Percentiles rank a stretch among this genome's conserved stretches.
These are phyloP conservation scores for Notoglanidium macrostoma DNA, from an alignment of 2,797 vertebrate species.

Conservation along the genomic window DNA sequence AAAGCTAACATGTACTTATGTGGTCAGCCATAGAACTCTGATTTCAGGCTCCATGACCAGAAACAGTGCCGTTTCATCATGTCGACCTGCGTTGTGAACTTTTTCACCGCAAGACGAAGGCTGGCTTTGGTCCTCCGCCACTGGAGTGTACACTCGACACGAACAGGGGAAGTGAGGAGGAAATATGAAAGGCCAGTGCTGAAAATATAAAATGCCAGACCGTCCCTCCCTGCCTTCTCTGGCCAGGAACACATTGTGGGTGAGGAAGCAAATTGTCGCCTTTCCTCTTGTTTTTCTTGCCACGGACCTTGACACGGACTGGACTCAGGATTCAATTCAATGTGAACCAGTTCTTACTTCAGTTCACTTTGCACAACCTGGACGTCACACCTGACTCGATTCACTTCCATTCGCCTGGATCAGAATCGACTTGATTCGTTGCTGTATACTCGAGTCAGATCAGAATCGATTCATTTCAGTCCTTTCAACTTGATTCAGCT, in stretches of 20 bases:
- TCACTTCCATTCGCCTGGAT: neutral
- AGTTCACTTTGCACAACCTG: neutral
- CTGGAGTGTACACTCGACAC: constrained; percentile 56
- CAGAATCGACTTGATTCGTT: neutral
- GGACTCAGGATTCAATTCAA: constrained; percentile 1
- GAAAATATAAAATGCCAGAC: constrained; percentile 60
- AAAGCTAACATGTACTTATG: constrained; percentile 73
- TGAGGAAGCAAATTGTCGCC: constrained; percentile 72
- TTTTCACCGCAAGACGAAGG: constrained; percentile 68
- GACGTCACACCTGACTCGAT: neutral
- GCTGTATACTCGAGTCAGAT: neutral
- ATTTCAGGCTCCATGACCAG: constrained; percentile 72
- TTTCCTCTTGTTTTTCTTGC: constrained; percentile 43
- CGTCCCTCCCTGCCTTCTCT: constrained; percentile 55
- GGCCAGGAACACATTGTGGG: constrained; percentile 72
- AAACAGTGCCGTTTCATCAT: constrained; percentile 69
- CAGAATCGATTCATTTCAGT: neutral
- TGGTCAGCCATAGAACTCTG: constrained; percentile 69
- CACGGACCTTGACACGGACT: neutral
- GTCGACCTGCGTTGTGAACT: constrained; percentile 77
- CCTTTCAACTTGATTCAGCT: neutral
- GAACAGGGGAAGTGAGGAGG: constrained; percentile 25
- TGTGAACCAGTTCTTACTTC: neutral
- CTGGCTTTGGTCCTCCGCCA: constrained; percentile 71
- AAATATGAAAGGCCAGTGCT: constrained; percentile 36